Percentiles rank a stretch among this genome's conserved stretches.
Conservation (phyloP, 2,888 invertebrate species). For the Lissocephala sabroskyi region DNA sequence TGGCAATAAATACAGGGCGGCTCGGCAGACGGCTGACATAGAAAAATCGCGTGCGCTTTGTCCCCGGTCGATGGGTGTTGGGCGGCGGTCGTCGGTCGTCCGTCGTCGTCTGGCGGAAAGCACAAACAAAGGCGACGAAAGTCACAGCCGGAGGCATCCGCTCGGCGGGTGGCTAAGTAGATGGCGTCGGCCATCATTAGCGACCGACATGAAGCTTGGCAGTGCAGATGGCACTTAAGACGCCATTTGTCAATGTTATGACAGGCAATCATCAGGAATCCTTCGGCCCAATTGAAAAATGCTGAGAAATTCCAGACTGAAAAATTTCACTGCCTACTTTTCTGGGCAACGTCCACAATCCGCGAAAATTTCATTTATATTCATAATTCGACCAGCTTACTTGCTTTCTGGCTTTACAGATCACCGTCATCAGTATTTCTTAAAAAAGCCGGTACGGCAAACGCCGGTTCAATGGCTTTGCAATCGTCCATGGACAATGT, state of each 20-base stretch:
- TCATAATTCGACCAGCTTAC: not conserved
- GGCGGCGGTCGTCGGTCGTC: not conserved
- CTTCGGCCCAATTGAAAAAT: too few species aligned
- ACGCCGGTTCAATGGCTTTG: too few species aligned
- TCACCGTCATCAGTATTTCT: too few species aligned
- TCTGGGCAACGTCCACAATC: not conserved
- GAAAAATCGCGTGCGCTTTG: constrained; percentile 34
- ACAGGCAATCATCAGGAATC: constrained; percentile 4
- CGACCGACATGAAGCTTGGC: not conserved
- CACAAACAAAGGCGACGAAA: constrained; percentile 2
- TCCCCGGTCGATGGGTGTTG: constrained; percentile 1
- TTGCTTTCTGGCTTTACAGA: too few species aligned
- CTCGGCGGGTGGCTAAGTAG: not conserved
- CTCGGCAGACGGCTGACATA: constrained; percentile 36
- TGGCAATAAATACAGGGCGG: constrained; percentile 31
- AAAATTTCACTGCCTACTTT: too few species aligned
- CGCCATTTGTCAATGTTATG: constrained; percentile 52
- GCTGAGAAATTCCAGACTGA: too few species aligned
- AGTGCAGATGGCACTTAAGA: constrained; percentile 32
- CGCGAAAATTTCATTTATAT: constrained; percentile 1
- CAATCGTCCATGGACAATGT: too few species aligned
- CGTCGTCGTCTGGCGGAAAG: not conserved
- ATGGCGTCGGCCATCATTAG: not conserved
- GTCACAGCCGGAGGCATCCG: constrained; percentile 6
- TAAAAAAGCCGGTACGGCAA: too few species aligned